phyloP scores from a whole-genome alignment of 2,888 invertebrate species.

The Azorinus chamasolen region DNA sequence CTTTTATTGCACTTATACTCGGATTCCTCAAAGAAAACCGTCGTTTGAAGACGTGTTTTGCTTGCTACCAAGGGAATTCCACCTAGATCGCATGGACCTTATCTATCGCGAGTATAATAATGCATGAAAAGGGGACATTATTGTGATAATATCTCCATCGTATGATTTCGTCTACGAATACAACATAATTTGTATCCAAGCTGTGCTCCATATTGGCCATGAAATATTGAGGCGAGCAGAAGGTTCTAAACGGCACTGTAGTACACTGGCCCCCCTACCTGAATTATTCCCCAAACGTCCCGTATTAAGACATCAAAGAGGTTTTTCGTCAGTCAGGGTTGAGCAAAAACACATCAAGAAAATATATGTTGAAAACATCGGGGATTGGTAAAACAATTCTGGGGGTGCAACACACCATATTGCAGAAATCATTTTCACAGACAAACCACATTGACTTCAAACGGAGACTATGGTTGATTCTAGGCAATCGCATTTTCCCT shows the following conservation, averaged over 20 bases:
- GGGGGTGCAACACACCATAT: conserved; percentile 31
- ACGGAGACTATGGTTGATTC: not conserved
- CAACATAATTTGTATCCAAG: conserved; percentile 49
- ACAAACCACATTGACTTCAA: conserved; percentile 40
- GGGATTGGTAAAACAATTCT: conserved; percentile 27
- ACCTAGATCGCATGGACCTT: no score
- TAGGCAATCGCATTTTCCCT: no score
- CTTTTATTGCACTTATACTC: no score
- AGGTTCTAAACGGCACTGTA: no score
- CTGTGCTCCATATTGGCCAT: conserved; percentile 52
- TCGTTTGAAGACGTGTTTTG: conserved; percentile 30
- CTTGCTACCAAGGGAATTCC: conserved; percentile 28
- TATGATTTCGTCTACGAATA: conserved; percentile 31
- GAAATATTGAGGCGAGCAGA: not conserved
- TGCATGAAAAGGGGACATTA: conserved; percentile 44
- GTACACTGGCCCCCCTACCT: not conserved
- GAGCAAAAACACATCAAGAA: conserved; percentile 57
- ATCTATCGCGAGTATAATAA: conserved; percentile 27
- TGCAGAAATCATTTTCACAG: conserved; percentile 41
- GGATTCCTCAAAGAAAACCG: conserved; percentile 22
- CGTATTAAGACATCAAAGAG: not conserved
- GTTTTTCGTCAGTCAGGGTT: conserved; percentile 40
- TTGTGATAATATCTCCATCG: conserved; percentile 42
- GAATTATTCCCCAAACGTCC: conserved; percentile 29
- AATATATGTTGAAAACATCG: conserved; percentile 49